phyloP scores from a whole-genome alignment of 1,140 invertebrate species.

The Anastrepha obliqua region DNA sequence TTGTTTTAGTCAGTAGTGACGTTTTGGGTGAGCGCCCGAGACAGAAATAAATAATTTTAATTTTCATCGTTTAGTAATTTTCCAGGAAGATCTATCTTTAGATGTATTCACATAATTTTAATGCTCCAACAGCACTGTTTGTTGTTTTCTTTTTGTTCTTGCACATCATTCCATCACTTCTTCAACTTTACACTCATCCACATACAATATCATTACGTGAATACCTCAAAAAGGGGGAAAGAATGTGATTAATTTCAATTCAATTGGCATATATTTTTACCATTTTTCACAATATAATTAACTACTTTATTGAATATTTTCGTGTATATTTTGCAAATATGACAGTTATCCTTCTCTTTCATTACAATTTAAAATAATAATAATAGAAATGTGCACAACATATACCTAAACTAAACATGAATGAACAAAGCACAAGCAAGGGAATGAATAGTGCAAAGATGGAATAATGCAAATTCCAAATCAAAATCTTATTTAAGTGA shows the following conservation, averaged over 20 bases:
- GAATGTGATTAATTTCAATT: background rate
- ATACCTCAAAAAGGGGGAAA: background rate
- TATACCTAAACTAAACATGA: background rate
- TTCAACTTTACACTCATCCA: no score
- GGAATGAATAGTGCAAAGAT: background rate
- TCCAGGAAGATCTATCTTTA: no score
- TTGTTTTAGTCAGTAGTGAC: no score
- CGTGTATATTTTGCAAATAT: constrained; percentile 46
- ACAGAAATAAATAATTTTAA: no score
- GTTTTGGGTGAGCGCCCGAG: no score
- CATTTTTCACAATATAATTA: constrained; percentile 11
- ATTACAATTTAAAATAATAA: constrained; percentile 38
- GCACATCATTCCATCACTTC: no score
- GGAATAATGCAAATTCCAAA: constrained; percentile 12
- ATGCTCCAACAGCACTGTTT: no score
- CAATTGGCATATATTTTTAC: background rate
- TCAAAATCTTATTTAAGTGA: constrained; percentile 20
- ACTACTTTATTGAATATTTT: constrained; percentile 36
- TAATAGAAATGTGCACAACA: constrained; percentile 42
- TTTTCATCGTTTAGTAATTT: no score
- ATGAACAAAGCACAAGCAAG: constrained; percentile 17
- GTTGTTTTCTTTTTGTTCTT: no score
- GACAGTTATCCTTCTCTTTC: background rate
- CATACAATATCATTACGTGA: no score
- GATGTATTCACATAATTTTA: no score